Evolutionary conservation across 2,888 invertebrate species (phyloP).

Genomic region (Neoitamus cyanurus): DNA sequence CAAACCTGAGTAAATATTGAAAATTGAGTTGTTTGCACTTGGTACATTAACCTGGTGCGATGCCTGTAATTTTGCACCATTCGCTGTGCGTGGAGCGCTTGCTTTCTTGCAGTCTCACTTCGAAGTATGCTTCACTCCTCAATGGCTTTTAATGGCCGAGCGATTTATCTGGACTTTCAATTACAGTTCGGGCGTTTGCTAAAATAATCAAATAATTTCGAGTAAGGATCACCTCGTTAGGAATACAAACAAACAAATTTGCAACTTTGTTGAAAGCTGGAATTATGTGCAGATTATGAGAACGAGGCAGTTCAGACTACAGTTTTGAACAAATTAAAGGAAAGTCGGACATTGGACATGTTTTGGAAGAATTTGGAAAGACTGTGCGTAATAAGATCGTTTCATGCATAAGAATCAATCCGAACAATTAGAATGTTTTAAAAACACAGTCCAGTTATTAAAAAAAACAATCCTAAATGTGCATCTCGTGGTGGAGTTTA

Average conservation of each 20-base stretch:
- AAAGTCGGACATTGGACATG: too few relatives aligned
- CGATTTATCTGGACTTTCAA: not conserved
- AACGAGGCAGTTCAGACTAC: too few relatives aligned
- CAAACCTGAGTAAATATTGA: slow-evolving; percentile 12
- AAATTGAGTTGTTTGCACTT: slow-evolving; percentile 31
- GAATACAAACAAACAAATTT: not conserved
- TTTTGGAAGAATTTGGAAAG: too few relatives aligned
- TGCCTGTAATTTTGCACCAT: not conserved
- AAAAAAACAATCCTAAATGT: too few relatives aligned
- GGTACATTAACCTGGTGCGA: slow-evolving; percentile 15
- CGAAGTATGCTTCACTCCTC: not conserved
- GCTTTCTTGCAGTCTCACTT: not conserved
- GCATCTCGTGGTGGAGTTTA: too few relatives aligned
- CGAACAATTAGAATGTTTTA: too few relatives aligned
- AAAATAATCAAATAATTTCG: not conserved
- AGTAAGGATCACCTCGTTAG: not conserved
- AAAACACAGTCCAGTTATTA: too few relatives aligned
- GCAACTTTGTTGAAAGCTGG: not conserved
- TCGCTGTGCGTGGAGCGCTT: not conserved
- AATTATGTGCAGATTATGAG: too few relatives aligned
- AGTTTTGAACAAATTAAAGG: too few relatives aligned
- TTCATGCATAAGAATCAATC: too few relatives aligned
- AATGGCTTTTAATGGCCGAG: not conserved
- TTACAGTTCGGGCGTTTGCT: not conserved
- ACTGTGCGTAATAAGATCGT: too few relatives aligned